Evolutionary conservation across 2,888 invertebrate genomes (phyloP).

Genomic region (Ormyrus labotus): DNA sequence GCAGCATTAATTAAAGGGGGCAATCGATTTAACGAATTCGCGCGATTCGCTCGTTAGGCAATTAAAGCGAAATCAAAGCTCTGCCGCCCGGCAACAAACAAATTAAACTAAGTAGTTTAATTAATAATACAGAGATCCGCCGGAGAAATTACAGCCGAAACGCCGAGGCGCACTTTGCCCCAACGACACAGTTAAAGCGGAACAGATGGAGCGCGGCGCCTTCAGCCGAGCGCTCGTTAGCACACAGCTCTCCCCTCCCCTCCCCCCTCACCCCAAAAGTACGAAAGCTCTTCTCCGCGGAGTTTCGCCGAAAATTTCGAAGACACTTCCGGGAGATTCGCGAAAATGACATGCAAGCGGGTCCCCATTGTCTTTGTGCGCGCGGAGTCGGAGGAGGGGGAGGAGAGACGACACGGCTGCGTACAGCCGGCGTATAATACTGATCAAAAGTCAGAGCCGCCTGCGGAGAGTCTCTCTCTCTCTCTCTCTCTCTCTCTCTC

Average conservation of each 20-base stretch:
- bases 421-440: too few relatives aligned
- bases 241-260: background rate
- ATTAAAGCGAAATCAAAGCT: background rate
- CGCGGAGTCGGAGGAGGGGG: too few relatives aligned
- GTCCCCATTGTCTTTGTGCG: too few relatives aligned
- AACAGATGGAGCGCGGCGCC: constrained; percentile 25
- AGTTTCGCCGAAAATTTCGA: background rate
- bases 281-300: background rate
- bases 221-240: constrained; percentile 28
- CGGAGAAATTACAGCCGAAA: constrained; percentile 4
- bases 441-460: background rate
- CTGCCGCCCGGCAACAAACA: constrained; percentile 15
- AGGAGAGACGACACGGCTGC: too few relatives aligned
- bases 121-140: constrained; percentile 33
- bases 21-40: background rate
- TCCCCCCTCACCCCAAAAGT: background rate
- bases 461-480: too few relatives aligned
- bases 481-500: background rate
- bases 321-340: background rate
- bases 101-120: constrained; percentile 35
- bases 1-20: background rate
- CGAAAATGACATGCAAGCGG: too few relatives aligned
- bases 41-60: too few relatives aligned
- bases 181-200: constrained; percentile 5
- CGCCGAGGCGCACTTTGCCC: background rate